A percentile compares a stretch with the other conserved stretches of the same genome.
Conservation (phyloP, 1,140 invertebrate genomes). For the Geopemphigus sp. region DNA sequence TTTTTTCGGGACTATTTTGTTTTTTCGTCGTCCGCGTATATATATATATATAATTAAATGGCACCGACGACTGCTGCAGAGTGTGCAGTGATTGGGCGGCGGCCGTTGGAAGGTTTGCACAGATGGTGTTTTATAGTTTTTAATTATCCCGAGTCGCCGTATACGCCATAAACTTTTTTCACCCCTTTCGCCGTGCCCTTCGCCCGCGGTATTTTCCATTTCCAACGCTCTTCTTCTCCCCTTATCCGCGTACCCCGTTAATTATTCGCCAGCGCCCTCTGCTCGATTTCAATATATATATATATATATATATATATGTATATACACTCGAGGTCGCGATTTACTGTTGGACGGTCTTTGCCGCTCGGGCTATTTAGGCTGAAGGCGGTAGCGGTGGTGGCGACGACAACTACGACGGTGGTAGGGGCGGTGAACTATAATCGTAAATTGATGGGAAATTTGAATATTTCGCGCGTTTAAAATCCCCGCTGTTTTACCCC, state of each 20-base stretch:
- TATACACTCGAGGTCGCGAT: not conserved
- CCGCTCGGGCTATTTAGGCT: too few relatives aligned
- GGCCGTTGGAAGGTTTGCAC: not conserved
- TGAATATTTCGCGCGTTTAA: not conserved
- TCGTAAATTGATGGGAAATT: slow-evolving; percentile 20
- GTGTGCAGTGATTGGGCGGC: not conserved
- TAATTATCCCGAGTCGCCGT: slow-evolving; percentile 12
- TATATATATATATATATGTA: too few relatives aligned
- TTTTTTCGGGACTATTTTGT: too few relatives aligned
- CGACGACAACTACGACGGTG: too few relatives aligned
- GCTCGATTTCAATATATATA: not conserved
- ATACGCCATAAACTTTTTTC: slow-evolving; percentile 12
- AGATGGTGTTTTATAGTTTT: slow-evolving; percentile 33
- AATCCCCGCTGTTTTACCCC: not conserved
- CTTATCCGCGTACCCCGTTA: too few relatives aligned
- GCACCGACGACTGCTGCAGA: not conserved
- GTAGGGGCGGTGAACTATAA: not conserved
- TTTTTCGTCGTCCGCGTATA: not conserved
- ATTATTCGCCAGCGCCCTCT: not conserved
- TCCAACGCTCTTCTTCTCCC: too few relatives aligned
- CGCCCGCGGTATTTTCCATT: not conserved
- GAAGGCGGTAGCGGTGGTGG: too few relatives aligned
- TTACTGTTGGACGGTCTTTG: too few relatives aligned
- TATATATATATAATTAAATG: not conserved
- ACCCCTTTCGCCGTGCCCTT: too few relatives aligned